These are phyloP conservation scores for Abscondita cerata DNA, from an alignment of 2,888 invertebrate genomes.

Conservation along the genomic window DNA sequence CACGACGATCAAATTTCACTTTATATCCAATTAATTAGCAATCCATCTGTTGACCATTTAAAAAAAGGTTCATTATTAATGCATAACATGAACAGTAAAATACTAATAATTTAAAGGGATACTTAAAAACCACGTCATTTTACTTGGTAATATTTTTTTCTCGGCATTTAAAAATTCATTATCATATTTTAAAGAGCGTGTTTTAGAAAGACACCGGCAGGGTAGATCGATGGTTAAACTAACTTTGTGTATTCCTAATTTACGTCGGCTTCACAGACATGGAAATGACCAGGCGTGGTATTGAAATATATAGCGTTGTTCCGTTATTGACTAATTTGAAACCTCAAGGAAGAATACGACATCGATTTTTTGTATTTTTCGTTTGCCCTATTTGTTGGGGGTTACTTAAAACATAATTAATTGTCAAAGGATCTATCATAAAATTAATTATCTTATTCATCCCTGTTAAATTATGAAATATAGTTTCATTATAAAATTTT, in stretches of 20 bases:
- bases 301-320: constrained; percentile 25
- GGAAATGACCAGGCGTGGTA: constrained; percentile 32
- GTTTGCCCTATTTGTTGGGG: no score
- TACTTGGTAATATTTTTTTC: constrained; percentile 28
- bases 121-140: constrained; percentile 23
- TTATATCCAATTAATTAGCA: constrained; percentile 20
- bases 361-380: no score
- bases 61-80: constrained; percentile 13
- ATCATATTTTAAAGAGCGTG: constrained; percentile 30
- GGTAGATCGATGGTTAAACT: constrained; percentile 27
- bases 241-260: constrained; percentile 30
- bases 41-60: constrained; percentile 13
- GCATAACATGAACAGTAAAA: constrained; percentile 19
- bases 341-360: constrained; percentile 8
- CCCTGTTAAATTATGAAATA: constrained; percentile 22
- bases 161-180: constrained; percentile 30
- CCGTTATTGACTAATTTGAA: constrained; percentile 23
- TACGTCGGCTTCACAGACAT: constrained; percentile 28
- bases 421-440: no score
- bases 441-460: constrained; percentile 3
- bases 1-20: background rate
- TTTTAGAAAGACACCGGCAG: constrained; percentile 23
- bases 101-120: constrained; percentile 22
- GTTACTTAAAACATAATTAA: no score
- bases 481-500: constrained; percentile 24